Base-by-base conservation (phyloP, 2,888 invertebrate species). In the Nysson spinosus region DNA sequence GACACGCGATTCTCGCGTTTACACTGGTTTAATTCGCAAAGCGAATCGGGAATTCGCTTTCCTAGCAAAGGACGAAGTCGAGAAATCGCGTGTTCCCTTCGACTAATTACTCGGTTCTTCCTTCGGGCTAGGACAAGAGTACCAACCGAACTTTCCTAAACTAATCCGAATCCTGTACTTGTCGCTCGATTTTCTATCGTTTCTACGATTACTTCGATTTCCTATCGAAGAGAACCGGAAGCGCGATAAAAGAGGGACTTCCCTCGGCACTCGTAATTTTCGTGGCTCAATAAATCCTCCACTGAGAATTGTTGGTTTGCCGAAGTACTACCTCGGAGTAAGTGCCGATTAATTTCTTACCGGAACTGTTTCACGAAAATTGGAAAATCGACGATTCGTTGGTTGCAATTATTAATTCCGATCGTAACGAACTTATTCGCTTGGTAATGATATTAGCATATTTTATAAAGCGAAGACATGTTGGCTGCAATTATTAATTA, bases 1-100 rank as follows among this genome's bases (percentile, higher is more conserved):
- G 57, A 65, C 75, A 77, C 67, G 77, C 75, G 70, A 75, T 73
- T 52, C 67, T 34, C 62, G 57, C 70, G 74, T 73, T 77, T 70
- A 44, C 68, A 42, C 37, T 32, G 26, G 46, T 56, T 60, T 56
- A 65, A 56, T 68, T 68, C 47, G 37, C 40, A 26, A n/a, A 34
- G 17, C 51, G 46, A 24, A 28, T 44, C 46, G 57, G 5, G 14
- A 14, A 7, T 34, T 14, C 34, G 34, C 16, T 14, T 6, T 34
- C 2, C 5, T 9, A 3, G 3, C 28, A 4, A 3, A 3, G 28
- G 9, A 9, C 34, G 14, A 34, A 14, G 14, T 42, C 47, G 63
- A 30, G n/a, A 68, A 72, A 69, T 80, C 70, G 67, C 66, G 61
- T 69, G 73, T 50, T 43, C 57, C 57, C 49, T 60, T 54, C 56